Percentiles rank a stretch among this genome's conserved stretches.
phyloP scores from a whole-genome alignment of 2,113 vertebrate genomes.

The Eira barbara region DNA sequence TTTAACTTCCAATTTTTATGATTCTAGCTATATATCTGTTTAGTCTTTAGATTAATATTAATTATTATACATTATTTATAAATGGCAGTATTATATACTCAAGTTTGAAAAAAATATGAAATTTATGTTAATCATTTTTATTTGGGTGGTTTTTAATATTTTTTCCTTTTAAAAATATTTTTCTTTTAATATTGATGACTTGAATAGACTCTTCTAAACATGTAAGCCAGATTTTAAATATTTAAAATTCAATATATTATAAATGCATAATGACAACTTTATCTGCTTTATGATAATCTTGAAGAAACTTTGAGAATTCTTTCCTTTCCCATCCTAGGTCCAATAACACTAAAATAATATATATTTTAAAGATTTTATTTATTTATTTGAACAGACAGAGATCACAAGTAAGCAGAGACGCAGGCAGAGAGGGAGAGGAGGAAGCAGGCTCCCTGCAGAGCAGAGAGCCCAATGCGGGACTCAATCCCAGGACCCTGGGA shows the following conservation, averaged over 20 bases:
- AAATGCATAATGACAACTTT: neutral
- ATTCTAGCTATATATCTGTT: neutral
- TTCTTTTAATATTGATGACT: neutral
- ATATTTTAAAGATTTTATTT: too few relatives aligned
- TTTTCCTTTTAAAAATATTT: neutral
- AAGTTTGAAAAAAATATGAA: neutral
- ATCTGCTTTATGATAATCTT: neutral
- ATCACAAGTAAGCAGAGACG: too few relatives aligned
- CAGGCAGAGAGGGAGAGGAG: too few relatives aligned
- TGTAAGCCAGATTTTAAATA: neutral
- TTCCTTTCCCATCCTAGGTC: fast-evolving
- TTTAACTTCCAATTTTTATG: neutral
- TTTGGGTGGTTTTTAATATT: neutral
- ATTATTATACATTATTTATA: neutral
- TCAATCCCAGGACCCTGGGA: too few relatives aligned
- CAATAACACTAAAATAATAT: neutral
- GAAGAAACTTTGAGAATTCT: neutral
- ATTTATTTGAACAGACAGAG: too few relatives aligned
- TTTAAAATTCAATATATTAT: neutral
- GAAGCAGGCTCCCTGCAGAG: too few relatives aligned
- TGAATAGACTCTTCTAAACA: neutral
- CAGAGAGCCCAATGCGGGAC: too few relatives aligned
- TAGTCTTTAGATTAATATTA: neutral
- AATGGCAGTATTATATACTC: neutral
- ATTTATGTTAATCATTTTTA: neutral